Evolutionary conservation across 1,140 invertebrate species (phyloP).

Genomic region (Drosophila ambigua): DNA sequence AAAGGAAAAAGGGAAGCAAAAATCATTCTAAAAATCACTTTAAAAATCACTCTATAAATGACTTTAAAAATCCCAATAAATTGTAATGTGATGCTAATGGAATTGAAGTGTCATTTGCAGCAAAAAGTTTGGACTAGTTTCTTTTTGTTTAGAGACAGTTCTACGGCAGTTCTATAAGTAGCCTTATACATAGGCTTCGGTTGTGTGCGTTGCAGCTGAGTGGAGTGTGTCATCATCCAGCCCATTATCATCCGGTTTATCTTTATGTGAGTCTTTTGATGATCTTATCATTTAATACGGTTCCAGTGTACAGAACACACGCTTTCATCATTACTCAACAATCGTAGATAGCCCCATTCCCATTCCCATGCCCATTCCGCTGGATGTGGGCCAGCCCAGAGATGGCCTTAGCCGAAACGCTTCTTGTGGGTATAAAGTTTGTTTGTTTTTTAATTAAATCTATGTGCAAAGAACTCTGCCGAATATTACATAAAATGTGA

Average conservation of each 20-base stretch:
- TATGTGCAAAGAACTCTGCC: slow-evolving; percentile 7
- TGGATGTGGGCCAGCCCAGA: not conserved
- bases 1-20: no score
- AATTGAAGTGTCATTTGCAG: no score
- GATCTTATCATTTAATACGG: slow-evolving; percentile 26
- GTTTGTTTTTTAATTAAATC: slow-evolving; percentile 14
- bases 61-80: no score
- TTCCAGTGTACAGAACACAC: not conserved
- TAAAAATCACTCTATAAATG: no score
- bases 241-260: slow-evolving; percentile 5
- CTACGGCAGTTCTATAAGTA: not conserved
- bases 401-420: no score
- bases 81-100: no score
- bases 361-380: not conserved
- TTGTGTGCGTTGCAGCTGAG: not conserved
- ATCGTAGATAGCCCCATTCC: not conserved
- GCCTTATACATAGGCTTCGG: not conserved
- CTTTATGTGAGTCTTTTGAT: slow-evolving; percentile 23
- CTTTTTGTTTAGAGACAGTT: no score
- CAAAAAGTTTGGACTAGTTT: no score
- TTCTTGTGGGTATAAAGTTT: no score
- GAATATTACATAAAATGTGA: slow-evolving; percentile 29
- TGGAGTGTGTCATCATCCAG: slow-evolving; percentile 1
- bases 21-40: no score
- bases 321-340: slow-evolving; percentile 29